Conservation (phyloP, 1,140 invertebrate species). For the Drosophila funebris region DNA sequence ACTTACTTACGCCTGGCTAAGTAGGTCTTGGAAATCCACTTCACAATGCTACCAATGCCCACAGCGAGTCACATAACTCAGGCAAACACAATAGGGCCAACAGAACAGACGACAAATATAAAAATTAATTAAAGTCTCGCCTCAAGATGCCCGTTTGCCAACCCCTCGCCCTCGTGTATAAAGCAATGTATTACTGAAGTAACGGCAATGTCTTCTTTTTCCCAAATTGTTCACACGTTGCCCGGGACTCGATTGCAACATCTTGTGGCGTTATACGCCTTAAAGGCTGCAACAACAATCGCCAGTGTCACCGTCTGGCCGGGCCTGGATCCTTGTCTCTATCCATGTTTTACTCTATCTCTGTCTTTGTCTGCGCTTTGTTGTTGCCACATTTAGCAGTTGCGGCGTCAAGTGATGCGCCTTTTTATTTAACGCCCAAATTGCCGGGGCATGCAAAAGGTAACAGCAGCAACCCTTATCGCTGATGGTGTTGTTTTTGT, state of each 20-base stretch:
- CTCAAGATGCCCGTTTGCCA: constrained; percentile 1
- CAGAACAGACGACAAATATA: constrained; percentile 39
- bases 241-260: constrained; percentile 43
- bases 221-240: constrained; percentile 74
- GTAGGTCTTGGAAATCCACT: constrained; percentile 17
- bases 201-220: constrained; percentile 60
- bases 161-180: not conserved
- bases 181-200: constrained; percentile 39
- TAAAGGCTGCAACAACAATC: constrained; percentile 52
- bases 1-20: constrained; percentile 64
- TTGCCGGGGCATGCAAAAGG: constrained; percentile 42
- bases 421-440: constrained; percentile 59
- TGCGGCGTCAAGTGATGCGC: constrained; percentile 73
- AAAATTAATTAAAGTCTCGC: constrained; percentile 74
- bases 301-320: not conserved
- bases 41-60: constrained; percentile 51
- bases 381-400: constrained; percentile 33
- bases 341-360: not conserved
- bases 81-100: constrained; percentile 37
- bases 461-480: constrained; percentile 53
- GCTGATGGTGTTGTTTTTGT: constrained; percentile 50
- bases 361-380: constrained; percentile 16
- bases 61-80: constrained; percentile 74
- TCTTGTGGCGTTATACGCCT: constrained; percentile 53
- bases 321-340: not conserved